Percentiles rank a stretch among this genome's conserved stretches.
These are phyloP conservation scores for Drepana arcuata DNA, from an alignment of 1,140 invertebrate genomes.

Conservation along the genomic window DNA sequence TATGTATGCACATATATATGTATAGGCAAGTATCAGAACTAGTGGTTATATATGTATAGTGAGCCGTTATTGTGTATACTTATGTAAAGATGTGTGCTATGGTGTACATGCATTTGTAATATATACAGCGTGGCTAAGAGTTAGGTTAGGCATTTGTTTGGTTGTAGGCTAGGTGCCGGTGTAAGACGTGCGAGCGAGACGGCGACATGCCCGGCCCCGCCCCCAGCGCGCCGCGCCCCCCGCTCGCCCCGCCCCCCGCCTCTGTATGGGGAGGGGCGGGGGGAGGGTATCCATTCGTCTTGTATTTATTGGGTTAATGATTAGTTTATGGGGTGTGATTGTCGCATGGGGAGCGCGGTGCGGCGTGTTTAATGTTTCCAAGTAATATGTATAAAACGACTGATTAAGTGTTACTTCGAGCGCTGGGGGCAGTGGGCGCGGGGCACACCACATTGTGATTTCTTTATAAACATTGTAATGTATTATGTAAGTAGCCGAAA, in stretches of 20 bases:
- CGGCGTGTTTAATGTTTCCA: conserved; percentile 26
- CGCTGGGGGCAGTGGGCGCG: conserved; percentile 20
- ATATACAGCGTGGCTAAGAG: conserved; percentile 57
- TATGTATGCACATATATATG: conserved; percentile 17
- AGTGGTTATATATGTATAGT: conserved; percentile 59
- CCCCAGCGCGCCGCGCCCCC: conserved; percentile 17
- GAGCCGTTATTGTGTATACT: conserved; percentile 60
- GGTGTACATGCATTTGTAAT: conserved; percentile 69
- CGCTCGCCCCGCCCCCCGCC: conserved; percentile 9
- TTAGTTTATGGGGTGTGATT: too few species aligned
- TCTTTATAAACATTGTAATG: conserved; percentile 67
- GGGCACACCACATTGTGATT: conserved; percentile 56
- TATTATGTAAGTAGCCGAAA: conserved; percentile 64
- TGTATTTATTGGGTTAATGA: too few species aligned
- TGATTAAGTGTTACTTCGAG: conserved; percentile 42
- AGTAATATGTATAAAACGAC: conserved; percentile 42
- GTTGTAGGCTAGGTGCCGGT: background rate
- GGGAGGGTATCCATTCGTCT: too few species aligned
- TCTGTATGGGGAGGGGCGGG: too few species aligned
- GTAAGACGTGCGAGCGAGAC: conserved; percentile 11
- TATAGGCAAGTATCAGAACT: conserved; percentile 9
- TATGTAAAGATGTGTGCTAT: conserved; percentile 56
- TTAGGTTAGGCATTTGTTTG: conserved; percentile 30
- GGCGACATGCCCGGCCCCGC: conserved; percentile 4
- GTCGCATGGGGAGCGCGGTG: conserved; percentile 6